These are phyloP conservation scores for Nannoperca obscura DNA, from an alignment of 2,797 vertebrate genomes.

Conservation along the genomic window DNA sequence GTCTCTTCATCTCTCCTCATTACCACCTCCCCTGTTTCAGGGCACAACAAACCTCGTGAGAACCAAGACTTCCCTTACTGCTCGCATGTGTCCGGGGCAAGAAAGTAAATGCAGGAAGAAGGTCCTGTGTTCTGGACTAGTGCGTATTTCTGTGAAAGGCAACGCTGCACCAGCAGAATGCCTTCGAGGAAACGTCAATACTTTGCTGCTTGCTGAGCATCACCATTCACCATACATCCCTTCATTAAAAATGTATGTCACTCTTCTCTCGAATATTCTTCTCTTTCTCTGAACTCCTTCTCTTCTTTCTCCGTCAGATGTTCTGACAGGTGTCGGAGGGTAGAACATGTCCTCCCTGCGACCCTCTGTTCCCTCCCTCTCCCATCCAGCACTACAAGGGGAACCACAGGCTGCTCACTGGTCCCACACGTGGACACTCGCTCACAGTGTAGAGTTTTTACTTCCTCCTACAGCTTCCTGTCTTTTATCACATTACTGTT, in stretches of 20 bases:
- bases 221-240: not conserved
- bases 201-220: no score
- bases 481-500: not conserved
- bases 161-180: no score
- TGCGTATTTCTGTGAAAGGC: no score
- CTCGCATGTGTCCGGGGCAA: no score
- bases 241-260: conserved; percentile 19
- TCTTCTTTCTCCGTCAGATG: not conserved
- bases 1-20: no score
- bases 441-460: not conserved
- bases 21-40: no score
- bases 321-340: not conserved
- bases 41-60: no score
- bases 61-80: no score
- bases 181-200: no score
- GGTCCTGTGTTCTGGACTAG: no score
- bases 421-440: not conserved
- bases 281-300: not conserved
- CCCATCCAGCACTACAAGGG: not conserved
- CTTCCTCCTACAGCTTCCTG: not conserved
- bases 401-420: no score
- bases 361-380: not conserved
- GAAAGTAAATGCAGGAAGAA: no score
- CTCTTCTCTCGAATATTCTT: not conserved
- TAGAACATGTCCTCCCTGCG: not conserved